Percentiles rank a stretch among this genome's conserved stretches.
Conservation (phyloP, 2,888 invertebrate genomes). For the Poecilobothrus nobilitatus region DNA sequence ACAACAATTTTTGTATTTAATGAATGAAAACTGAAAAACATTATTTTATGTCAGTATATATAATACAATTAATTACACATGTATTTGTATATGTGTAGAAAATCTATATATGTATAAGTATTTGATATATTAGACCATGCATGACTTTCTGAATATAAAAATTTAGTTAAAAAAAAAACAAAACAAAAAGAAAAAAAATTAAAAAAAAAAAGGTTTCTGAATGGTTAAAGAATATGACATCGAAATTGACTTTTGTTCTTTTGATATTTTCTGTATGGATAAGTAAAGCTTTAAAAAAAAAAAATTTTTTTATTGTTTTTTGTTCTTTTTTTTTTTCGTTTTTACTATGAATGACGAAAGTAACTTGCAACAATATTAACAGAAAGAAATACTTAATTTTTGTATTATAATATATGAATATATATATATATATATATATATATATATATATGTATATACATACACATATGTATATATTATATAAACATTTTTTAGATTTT, state of each 20-base stretch:
- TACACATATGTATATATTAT: too few species aligned
- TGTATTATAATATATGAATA: neutral
- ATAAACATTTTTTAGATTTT: too few species aligned
- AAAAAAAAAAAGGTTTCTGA: neutral
- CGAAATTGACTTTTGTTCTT: neutral
- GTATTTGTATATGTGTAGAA: neutral
- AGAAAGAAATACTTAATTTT: neutral
- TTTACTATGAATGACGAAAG: constrained; percentile 3
- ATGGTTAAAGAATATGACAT: neutral
- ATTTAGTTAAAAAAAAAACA: neutral
- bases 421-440: neutral
- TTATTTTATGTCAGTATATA: neutral
- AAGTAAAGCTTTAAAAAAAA: neutral
- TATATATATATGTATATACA: neutral
- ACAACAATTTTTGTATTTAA: neutral
- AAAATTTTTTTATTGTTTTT: neutral
- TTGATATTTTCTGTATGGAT: neutral
- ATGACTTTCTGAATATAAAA: neutral
- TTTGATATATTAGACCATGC: neutral
- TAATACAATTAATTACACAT: neutral
- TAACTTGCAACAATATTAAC: neutral
- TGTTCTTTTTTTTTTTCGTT: neutral
- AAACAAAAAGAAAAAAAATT: too few species aligned
- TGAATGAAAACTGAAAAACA: neutral
- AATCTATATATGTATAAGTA: neutral